These are phyloP conservation scores for Pogona vitticeps DNA, from an alignment of 2,113 vertebrate species.

Conservation along the genomic window DNA sequence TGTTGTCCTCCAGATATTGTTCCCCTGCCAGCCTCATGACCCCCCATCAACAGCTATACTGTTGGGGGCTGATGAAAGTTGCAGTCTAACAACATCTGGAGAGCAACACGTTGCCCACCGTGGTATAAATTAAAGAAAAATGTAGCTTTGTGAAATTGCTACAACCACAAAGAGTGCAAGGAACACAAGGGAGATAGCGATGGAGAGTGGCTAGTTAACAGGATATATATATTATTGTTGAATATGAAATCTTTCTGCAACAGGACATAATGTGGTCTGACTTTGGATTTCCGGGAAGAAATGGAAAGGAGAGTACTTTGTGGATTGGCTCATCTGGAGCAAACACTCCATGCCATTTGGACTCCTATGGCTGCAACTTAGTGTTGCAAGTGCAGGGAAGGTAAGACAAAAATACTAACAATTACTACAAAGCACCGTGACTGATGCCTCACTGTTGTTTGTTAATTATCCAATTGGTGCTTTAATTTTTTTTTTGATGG, in stretches of 20 bases:
- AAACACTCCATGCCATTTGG: constrained; percentile 94
- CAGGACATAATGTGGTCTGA: constrained; percentile 92
- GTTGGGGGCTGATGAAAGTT: too few relatives aligned
- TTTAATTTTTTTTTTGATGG: constrained; percentile 36
- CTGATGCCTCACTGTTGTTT: background rate
- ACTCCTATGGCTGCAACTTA: constrained; percentile 94
- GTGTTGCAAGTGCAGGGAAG: constrained; percentile 96
- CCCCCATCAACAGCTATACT: too few relatives aligned
- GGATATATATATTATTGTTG: background rate
- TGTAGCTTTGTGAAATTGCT: background rate
- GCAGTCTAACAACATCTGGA: too few relatives aligned
- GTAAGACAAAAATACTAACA: constrained; percentile 69
- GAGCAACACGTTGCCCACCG: background rate
- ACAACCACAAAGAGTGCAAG: background rate
- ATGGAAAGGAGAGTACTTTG: constrained; percentile 89
- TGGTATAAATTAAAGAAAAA: too few relatives aligned
- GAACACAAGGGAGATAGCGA: background rate
- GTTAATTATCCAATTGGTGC: constrained; percentile 9
- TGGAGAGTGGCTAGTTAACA: background rate
- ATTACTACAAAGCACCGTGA: background rate
- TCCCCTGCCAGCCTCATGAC: too few relatives aligned
- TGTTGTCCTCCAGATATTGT: too few relatives aligned
- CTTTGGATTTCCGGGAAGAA: constrained; percentile 90
- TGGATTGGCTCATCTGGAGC: constrained; percentile 92
- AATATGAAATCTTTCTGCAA: constrained; percentile 44